Base-by-base conservation (phyloP, 2,113 vertebrate genomes). In the Sapajus apella region DNA sequence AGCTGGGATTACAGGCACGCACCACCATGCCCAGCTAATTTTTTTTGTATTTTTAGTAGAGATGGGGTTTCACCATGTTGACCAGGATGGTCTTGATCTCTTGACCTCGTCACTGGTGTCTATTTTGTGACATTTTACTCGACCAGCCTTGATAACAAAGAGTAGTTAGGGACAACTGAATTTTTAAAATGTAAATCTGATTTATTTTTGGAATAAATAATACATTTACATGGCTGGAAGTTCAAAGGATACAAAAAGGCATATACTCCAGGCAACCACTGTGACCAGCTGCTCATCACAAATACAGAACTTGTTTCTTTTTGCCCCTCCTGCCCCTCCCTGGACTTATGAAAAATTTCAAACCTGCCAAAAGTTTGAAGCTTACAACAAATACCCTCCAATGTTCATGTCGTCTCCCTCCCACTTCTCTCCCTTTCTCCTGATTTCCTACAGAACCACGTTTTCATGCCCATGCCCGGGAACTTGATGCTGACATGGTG, bases 151-250 rank as follows among this genome's bases (percentile, higher is more conserved):
- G 72, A 9, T 25, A 32, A 10, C 32, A 77, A 77, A 45, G 8
- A 95, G 43, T 50, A 35, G 35, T 82, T n/a, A 56, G 66, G 8
- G 20, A 75, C 45, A 47, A 37, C 23, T 55, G 64, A 32, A 16
- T 10, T 93, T 95, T 88, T 43, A 68, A 87, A 96, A 91, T 93
- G 87, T 68, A 40, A 56, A 73, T 70, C 90, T 95, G 94, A 95
- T 96, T 97, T 95, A 73, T 84, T 96, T 97, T 87, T 91, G 76
- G 91, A 96, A 96, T 96, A 95, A 94, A 93, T 91, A 96, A 87
- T 83, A 92, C 45, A 95, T 89, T 95, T 93, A 95, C 73, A 64
- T 80, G 87, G 90, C 80, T 96, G 84, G 83, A 56, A 82, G 91
- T 94, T 90, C n/a, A 45, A 84, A 88, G 89, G 80, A 47, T 90